Evolutionary conservation across 2,888 invertebrate genomes (phyloP).

Genomic region (Leucoptera coffeella): DNA sequence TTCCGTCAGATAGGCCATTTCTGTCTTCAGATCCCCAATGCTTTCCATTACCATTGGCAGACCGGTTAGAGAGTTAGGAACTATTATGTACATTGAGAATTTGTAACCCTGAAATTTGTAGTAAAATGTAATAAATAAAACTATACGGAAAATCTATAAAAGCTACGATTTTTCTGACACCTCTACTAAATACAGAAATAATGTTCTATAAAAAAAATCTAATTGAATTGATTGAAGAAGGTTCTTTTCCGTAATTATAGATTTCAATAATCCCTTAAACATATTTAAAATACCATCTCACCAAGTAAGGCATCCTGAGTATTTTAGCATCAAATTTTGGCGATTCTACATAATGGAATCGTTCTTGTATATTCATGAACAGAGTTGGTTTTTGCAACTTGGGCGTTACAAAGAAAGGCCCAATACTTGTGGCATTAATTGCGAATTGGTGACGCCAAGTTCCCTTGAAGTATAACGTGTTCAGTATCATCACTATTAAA

Average conservation of each 20-base stretch:
- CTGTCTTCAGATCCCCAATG: slow-evolving; percentile 49
- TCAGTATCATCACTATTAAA: slow-evolving; percentile 63
- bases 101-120: slow-evolving; percentile 64
- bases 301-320: slow-evolving; percentile 66
- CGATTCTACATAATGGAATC: slow-evolving; percentile 61
- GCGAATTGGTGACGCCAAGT: slow-evolving; percentile 68
- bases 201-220: too few relatives aligned
- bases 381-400: slow-evolving; percentile 35
- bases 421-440: slow-evolving; percentile 49
- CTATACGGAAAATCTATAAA: too few relatives aligned
- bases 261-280: too few relatives aligned
- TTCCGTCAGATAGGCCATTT: slow-evolving; percentile 55
- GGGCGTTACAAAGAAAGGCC: slow-evolving; percentile 55
- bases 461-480: slow-evolving; percentile 77
- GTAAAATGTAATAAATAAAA: too few relatives aligned
- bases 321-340: slow-evolving; percentile 61
- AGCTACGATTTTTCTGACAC: too few relatives aligned
- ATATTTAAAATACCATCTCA: too few relatives aligned
- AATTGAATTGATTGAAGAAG: too few relatives aligned
- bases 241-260: too few relatives aligned
- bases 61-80: slow-evolving; percentile 61
- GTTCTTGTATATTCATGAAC: slow-evolving; percentile 65
- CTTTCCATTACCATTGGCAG: slow-evolving; percentile 52
- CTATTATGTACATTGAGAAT: slow-evolving; percentile 66
- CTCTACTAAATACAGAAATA: too few relatives aligned